Base-by-base conservation (phyloP, 1,140 invertebrate genomes). In the Megalonaias nervosa region DNA sequence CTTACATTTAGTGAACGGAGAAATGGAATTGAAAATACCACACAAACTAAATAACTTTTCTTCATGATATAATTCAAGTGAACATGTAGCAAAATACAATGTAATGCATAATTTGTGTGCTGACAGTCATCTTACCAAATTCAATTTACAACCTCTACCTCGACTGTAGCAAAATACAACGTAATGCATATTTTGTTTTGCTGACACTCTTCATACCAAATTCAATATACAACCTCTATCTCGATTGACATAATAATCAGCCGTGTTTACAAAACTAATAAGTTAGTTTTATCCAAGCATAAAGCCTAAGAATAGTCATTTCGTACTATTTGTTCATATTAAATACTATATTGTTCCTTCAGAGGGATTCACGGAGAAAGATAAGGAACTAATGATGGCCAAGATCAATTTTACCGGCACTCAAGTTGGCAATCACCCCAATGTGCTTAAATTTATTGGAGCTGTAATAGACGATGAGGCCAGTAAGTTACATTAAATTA, bases 331-430 rank as follows among this genome's bases (percentile, higher is more conserved):
- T 11, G 80, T 77, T 16, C 79, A 81, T 81, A 72, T 21, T 58
- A 56, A 13, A 59, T 15, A 12, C 58, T 21, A 14, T 58, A 58
- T 31, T 11, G 11, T 58, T 65, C 31, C 67, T 66, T n/a, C 59
- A 80, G 68, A 56, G 31, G 68, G 62, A 17, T 74, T 38, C 19
- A 23, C 71, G 17, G 59, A 67, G 56, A 21, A 80, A 60, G 74
- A 75, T 66, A 62, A 59, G 26, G n/a, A 56, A 16, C 67, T 81
- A 70, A 81, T 81, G 79, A 81, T 64, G 23, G 79, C 74, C 16
- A 81, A 81, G 67, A 81, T 81, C 21, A 81, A 81, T 61, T 81
- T 81, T 59, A 26, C n/a, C 23, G 68, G 64, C 0, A 77, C 58
- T 9, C 59, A 60, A 55, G 67, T 70, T 61, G 66, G 66, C 14